A percentile compares a stretch with the other conserved stretches of the same genome.
Conservation (phyloP, 2,113 vertebrate genomes). For the Alces alces region DNA sequence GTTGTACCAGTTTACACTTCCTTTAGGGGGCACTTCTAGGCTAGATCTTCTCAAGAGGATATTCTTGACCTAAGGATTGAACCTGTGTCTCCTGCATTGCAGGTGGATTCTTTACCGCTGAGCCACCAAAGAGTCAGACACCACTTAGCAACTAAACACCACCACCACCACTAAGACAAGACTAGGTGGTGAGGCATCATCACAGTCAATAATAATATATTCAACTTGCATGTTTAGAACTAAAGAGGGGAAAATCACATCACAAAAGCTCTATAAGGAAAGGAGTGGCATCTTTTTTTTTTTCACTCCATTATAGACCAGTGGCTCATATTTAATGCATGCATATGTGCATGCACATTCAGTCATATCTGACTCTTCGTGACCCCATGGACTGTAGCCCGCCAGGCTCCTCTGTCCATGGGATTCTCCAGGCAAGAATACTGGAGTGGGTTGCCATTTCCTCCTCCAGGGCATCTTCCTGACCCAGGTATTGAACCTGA, state of each 20-base stretch:
- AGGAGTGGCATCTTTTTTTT: background rate
- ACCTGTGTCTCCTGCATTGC: background rate
- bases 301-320: background rate
- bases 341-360: background rate
- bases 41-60: background rate
- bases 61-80: background rate
- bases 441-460: background rate
- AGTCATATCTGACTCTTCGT: background rate
- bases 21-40: background rate
- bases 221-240: background rate
- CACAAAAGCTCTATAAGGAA: background rate
- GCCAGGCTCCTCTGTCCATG: background rate
- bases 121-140: background rate
- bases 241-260: background rate
- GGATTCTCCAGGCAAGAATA: background rate
- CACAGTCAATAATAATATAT: background rate
- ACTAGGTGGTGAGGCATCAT: background rate
- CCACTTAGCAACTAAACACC: background rate
- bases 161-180: background rate
- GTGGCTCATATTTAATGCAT: background rate
- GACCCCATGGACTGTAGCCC: background rate
- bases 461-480: background rate
- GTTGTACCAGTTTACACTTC: background rate
- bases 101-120: background rate
- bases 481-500: background rate